Evolutionary conservation across 2,797 vertebrate species (phyloP), one percentile per base, ranked within the genome.

Genomic region (Morelia viridis): DNA sequence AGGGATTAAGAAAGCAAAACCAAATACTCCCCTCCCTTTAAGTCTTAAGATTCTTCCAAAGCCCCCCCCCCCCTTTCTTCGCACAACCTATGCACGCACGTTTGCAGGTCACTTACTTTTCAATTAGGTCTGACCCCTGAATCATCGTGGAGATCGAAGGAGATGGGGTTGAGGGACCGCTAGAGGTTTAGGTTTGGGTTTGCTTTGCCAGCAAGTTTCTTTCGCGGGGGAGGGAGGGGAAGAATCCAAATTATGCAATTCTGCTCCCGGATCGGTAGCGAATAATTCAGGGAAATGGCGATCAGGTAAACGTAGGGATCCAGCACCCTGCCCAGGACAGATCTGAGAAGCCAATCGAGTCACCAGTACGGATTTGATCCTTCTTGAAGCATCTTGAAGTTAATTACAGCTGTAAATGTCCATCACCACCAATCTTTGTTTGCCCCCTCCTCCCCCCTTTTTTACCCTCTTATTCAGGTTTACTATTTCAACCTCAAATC

Each of bases 191-290:
- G 15, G 68, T 15, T 96, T 24, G 91, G 31, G 94, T 94, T 96
- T 96, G 90, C 98, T 98, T 98, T 98, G 98, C 98, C 98, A 98
- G 97, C 98, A 98, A 98, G 97, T 98, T 99, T 98, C 98, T 98
- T 98, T 98, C 94, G 96, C 95, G 93, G 95, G 95, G 89, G 28
- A 31, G 94, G 93, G 92, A 41, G 93, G 93, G 93, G 91, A 91
- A 93, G 61, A 83, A 92, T 98, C 99, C 98, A 98, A 98, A 98
- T 99, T 99, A 99, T 99, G 98, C 98, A 99, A 98, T 99, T 98
- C 94, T 97, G 97, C 97, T 98, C 98, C 97, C 98, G 97, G 97
- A 98, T 90, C 98, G 98, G 98, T 98, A 98, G 98, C 98, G 98
- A 98, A 98, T 98, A 98, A 80, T 97, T 98, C 98, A 97, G 93